Evolutionary conservation across 64 coral and sea anemone species (phyloP), one percentile per base, ranked within the genome.

Genomic region (Actinia equina): DNA sequence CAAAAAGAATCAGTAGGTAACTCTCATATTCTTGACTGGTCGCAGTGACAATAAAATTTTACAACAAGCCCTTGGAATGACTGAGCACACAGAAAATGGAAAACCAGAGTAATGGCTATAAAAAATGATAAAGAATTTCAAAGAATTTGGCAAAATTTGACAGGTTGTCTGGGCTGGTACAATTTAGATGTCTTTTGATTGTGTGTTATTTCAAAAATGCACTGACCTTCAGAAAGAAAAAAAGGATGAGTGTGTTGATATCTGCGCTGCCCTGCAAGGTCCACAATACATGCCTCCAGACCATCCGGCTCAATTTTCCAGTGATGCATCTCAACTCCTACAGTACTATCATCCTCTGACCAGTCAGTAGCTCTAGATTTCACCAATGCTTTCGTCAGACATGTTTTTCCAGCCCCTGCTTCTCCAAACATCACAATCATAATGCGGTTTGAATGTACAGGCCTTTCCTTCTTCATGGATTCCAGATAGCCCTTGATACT

Each of bases 231-330:
- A 83, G 93, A 99, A 14, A 99, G 76, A 79, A 99, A 99, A 23
- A 99, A 94, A 52, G 91, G 93, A 67, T 99, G 96, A n/a, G 96
- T 99, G 60, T 95, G 64, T n/a, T 95, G 93, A 44, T 99, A 99
- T 4, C 88, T 49, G 2, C 88, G 87, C 52, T 99, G 93, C 37
- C 96, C 96, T 62, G 96, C 96, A 86, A 88, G 95, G 90, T 99
- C 96, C 49, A 95, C 93, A 91, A 99, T 87, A 59, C 91, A 77
- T 51, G 94, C 91, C 52, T 95, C 86, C 16, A 99, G 56, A 8
- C 91, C 96, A 77, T 88, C 46, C 9, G 62, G 57, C 20, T 77
- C 61, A 43, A 86, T 12, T 71, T 80, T 88, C 93, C 96, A 99
- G 10, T 78, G 88, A 53, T 80, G 80, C 52, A 95, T 94, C 77